A percentile compares a stretch with the other conserved stretches of the same genome.
These are phyloP conservation scores for Papilio elwesi DNA, from an alignment of 2,888 invertebrate species.

Conservation along the genomic window DNA sequence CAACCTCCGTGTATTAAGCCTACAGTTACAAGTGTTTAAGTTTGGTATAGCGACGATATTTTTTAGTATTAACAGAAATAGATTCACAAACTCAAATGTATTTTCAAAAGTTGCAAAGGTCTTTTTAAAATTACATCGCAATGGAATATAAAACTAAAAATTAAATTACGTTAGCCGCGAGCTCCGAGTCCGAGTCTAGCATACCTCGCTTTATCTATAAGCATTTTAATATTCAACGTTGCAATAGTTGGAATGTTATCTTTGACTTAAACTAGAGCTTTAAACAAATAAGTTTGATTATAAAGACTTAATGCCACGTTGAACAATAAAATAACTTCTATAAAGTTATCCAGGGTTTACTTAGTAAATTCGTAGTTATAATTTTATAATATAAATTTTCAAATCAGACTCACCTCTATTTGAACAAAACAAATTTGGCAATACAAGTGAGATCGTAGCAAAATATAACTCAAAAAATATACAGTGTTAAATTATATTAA, in stretches of 20 bases:
- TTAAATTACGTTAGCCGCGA: conserved; percentile 9
- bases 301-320: no score
- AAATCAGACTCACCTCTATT: neutral
- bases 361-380: no score
- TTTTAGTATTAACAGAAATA: no score
- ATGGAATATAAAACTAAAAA: conserved; percentile 17
- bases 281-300: no score
- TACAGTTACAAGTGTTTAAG: neutral
- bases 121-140: conserved; percentile 14
- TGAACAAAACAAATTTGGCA: conserved; percentile 15
- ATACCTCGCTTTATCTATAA: conserved; percentile 16
- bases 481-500: conserved; percentile 11
- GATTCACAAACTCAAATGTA: neutral
- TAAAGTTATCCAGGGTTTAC: no score
- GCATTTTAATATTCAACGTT: neutral
- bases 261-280: neutral
- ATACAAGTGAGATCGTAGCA: neutral
- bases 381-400: no score
- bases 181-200: conserved; percentile 1
- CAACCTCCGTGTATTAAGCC: neutral
- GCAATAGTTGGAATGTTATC: neutral
- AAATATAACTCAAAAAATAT: neutral
- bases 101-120: neutral
- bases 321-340: no score
- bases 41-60: neutral